These are phyloP conservation scores for Rhagoletis zephyria DNA, from an alignment of 1,140 invertebrate genomes.

Conservation along the genomic window DNA sequence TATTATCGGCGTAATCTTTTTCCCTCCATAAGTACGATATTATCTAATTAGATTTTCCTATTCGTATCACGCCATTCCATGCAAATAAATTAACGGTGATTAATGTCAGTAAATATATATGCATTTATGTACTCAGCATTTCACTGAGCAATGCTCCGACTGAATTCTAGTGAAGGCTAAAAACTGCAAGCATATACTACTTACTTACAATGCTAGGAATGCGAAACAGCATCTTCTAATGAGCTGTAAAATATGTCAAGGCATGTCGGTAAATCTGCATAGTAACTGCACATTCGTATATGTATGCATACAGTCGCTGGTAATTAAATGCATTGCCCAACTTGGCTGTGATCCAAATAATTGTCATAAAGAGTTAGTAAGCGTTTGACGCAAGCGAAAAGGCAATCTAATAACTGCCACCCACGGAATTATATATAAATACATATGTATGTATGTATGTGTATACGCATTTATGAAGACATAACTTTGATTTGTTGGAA, in stretches of 20 bases:
- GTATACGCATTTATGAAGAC: not conserved
- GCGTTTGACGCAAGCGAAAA: not conserved
- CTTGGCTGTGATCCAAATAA: slow-evolving; percentile 35
- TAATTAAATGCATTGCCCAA: not conserved
- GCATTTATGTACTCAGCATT: too few relatives aligned
- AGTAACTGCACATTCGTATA: not conserved
- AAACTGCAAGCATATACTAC: too few relatives aligned
- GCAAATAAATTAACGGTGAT: too few relatives aligned
- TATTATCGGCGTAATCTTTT: too few relatives aligned
- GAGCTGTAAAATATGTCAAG: slow-evolving; percentile 15
- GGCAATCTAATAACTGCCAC: not conserved
- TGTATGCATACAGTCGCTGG: not conserved
- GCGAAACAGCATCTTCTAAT: not conserved
- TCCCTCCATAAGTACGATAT: too few relatives aligned
- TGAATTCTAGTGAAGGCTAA: too few relatives aligned
- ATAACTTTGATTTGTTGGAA: too few relatives aligned
- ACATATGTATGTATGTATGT: not conserved
- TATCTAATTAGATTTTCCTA: too few relatives aligned
- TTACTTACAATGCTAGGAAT: not conserved
- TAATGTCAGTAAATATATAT: too few relatives aligned
- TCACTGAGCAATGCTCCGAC: too few relatives aligned
- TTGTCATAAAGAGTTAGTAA: not conserved
- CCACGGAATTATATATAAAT: not conserved
- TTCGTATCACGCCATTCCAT: too few relatives aligned
- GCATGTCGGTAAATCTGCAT: slow-evolving; percentile 9